A percentile compares a stretch with the other conserved stretches of the same genome.
Conservation (phyloP, 1,140 invertebrate genomes). For the Nasonia giraulti region DNA sequence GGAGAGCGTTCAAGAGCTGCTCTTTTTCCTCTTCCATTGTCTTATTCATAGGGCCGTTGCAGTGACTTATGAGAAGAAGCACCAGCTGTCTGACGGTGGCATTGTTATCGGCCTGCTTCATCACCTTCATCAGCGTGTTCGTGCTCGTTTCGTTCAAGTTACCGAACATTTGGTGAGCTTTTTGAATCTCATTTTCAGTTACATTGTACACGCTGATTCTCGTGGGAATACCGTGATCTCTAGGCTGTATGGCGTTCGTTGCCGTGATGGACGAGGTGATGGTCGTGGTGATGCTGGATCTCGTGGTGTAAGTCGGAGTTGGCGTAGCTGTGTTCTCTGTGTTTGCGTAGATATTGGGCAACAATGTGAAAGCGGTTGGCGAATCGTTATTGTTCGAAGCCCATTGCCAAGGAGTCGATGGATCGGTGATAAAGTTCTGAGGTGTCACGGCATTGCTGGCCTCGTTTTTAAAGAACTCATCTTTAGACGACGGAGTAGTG, state of each 20-base stretch:
- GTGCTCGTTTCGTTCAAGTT: conserved; percentile 84
- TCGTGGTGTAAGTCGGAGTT: conserved; percentile 61
- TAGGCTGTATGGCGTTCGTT: conserved; percentile 54
- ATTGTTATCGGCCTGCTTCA: conserved; percentile 86
- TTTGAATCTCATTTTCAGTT: conserved; percentile 75
- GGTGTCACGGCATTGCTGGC: conserved; percentile 57
- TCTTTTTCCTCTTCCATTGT: conserved; percentile 80
- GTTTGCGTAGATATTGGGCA: conserved; percentile 60
- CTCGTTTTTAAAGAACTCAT: conserved; percentile 52
- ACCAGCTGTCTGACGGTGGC: conserved; percentile 84
- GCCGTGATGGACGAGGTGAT: conserved; percentile 63
- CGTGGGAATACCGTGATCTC: conserved; percentile 39
- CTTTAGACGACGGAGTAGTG: conserved; percentile 53
- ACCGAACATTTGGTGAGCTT: conserved; percentile 83
- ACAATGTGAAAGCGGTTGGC: conserved; percentile 68
- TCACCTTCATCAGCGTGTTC: conserved; percentile 83
- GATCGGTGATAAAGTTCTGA: conserved; percentile 58
- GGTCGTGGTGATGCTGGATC: conserved; percentile 64
- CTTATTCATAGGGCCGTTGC: conserved; percentile 78
- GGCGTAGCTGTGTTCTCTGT: conserved; percentile 64
- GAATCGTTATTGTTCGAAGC: conserved; percentile 64
- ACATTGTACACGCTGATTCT: conserved; percentile 58
- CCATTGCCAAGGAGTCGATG: conserved; percentile 67
- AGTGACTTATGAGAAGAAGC: conserved; percentile 84
- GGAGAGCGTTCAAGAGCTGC: conserved; percentile 80